Conservation (phyloP, 2,888 invertebrate species). For the Cartodere bifasciata region DNA sequence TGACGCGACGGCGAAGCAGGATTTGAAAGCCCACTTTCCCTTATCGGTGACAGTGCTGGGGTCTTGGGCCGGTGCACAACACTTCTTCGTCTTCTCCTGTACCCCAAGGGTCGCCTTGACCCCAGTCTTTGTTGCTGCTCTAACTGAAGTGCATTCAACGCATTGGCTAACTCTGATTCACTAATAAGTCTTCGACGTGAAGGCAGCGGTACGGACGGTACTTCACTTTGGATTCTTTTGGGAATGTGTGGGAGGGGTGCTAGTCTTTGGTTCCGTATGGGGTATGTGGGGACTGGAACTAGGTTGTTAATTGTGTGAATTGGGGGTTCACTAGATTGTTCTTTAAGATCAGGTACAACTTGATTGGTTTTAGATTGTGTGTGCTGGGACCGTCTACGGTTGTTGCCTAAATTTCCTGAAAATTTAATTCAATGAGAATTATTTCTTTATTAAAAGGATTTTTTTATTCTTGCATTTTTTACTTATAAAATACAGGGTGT, state of each 20-base stretch:
- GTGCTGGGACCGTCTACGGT: constrained; percentile 21
- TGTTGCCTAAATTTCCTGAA: constrained; percentile 25
- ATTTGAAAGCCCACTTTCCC: constrained; percentile 58
- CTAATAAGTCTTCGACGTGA: constrained; percentile 35
- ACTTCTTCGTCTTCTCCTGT: constrained; percentile 26
- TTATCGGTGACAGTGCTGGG: constrained; percentile 53
- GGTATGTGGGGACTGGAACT: constrained; percentile 37
- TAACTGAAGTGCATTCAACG: constrained; percentile 29
- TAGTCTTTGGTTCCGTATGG: constrained; percentile 22
- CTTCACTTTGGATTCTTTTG: no score
- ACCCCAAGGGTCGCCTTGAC: constrained; percentile 17
- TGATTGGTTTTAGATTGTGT: constrained; percentile 29
- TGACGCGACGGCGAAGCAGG: constrained; percentile 47
- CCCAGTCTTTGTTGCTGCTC: constrained; percentile 23
- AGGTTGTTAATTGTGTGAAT: constrained; percentile 44
- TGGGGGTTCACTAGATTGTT: constrained; percentile 29
- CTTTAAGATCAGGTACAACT: constrained; percentile 28
- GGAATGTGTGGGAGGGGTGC: constrained; percentile 24
- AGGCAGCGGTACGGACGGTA: constrained; percentile 31
- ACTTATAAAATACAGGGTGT: no score
- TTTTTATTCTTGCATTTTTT: no score
- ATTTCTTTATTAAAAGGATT: no score
- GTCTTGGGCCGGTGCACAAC: constrained; percentile 33
- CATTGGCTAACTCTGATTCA: constrained; percentile 35
- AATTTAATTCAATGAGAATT: no score